phyloP scores from a whole-genome alignment of 92 coral and sea anemone species.

The Pocillopora meandrina region DNA sequence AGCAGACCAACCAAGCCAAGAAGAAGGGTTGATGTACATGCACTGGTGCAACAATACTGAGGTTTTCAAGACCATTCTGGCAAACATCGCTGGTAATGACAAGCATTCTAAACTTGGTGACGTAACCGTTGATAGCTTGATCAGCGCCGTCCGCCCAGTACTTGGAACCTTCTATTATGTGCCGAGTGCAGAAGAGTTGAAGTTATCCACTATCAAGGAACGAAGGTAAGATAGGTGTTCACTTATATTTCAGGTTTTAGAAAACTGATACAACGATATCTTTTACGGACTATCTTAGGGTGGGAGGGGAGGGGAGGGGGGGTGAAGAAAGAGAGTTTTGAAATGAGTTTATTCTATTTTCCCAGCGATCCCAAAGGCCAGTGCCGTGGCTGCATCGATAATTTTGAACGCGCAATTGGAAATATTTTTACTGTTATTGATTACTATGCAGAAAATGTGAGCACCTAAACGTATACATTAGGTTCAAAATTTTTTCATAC shows the following conservation, averaged over 20 bases:
- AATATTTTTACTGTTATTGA: too few relatives aligned
- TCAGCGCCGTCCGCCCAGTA: slow-evolving; percentile 73
- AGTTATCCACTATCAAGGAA: slow-evolving; percentile 48
- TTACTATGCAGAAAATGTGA: too few relatives aligned
- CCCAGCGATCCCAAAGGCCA: too few relatives aligned
- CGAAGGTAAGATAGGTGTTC: slow-evolving; percentile 41
- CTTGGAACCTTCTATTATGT: slow-evolving; percentile 81
- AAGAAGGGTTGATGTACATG: slow-evolving; percentile 77
- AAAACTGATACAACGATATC: not conserved
- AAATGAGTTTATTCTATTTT: too few relatives aligned
- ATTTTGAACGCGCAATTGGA: too few relatives aligned
- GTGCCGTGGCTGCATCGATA: too few relatives aligned
- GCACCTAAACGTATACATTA: too few relatives aligned
- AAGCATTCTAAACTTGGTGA: slow-evolving; percentile 59
- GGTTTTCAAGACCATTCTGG: slow-evolving; percentile 62
- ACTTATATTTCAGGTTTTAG: not conserved
- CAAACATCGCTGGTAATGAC: slow-evolving; percentile 68
- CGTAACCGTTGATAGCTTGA: slow-evolving; percentile 62
- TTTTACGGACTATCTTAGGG: not conserved
- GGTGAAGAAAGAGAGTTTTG: too few relatives aligned
- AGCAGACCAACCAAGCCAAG: slow-evolving; percentile 48
- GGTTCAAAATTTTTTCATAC: too few relatives aligned
- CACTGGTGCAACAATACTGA: slow-evolving; percentile 71
- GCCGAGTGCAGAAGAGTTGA: slow-evolving; percentile 80
- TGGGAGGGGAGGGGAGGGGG: too few relatives aligned